phyloP scores from a whole-genome alignment of 2,888 invertebrate genomes.

The Sthenelais limicola region DNA sequence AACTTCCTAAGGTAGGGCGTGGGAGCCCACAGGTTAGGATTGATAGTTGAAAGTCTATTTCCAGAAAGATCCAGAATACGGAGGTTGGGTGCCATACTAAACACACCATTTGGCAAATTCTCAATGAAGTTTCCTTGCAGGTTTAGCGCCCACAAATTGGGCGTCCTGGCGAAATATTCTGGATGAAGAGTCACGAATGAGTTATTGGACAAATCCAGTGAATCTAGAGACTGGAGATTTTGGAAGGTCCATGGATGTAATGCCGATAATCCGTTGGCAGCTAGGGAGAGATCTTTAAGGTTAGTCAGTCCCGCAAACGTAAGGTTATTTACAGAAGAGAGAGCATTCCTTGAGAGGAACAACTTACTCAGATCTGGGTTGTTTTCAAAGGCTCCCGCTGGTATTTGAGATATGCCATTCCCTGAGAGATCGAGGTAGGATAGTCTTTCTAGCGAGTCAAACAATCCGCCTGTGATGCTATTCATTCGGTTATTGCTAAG shows the following conservation, averaged over 20 bases:
- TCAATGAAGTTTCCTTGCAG: conserved; percentile 12
- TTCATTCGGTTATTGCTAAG: neutral
- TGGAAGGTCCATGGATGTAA: conserved; percentile 3
- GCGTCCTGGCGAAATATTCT: neutral
- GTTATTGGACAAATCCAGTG: conserved; percentile 18
- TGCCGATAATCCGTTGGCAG: neutral
- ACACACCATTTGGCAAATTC: conserved; percentile 7
- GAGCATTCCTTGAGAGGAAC: neutral
- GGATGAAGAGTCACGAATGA: conserved; percentile 10
- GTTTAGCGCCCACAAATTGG: conserved; percentile 24
- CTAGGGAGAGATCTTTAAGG: neutral
- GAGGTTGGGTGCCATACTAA: conserved; percentile 1
- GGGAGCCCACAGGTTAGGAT: conserved; percentile 24
- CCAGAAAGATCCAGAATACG: conserved; percentile 7
- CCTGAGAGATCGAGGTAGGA: conserved; percentile 9
- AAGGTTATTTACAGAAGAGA: neutral
- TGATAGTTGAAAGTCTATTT: conserved; percentile 2
- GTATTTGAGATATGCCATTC: conserved; percentile 12
- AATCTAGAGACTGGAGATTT: neutral
- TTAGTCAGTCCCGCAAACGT: conserved; percentile 1
- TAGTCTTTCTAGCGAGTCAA: neutral
- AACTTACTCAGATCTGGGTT: conserved; percentile 4
- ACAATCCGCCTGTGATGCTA: neutral
- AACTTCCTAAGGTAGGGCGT: conserved; percentile 14
- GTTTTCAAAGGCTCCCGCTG: neutral